A percentile compares a stretch with the other conserved stretches of the same genome.
Evolutionary conservation across 2,113 vertebrate genomes (phyloP).

Genomic region (Poicephalus meyeri): DNA sequence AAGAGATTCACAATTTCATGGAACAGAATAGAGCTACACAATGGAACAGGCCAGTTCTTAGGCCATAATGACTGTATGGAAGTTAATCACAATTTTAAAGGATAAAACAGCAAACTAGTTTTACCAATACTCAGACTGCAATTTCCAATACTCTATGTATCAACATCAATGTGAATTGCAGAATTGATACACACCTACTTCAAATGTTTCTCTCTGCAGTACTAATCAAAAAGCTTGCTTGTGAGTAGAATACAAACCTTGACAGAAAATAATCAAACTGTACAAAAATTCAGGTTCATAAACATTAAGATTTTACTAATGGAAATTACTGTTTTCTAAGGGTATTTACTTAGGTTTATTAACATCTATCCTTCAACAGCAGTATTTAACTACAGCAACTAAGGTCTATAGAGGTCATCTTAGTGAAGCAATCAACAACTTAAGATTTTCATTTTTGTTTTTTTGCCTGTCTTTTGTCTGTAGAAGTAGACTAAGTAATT

Average conservation of each 20-base stretch:
- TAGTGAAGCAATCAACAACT: not conserved
- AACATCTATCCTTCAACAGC: not conserved
- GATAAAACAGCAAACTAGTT: not conserved
- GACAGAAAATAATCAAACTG: not conserved
- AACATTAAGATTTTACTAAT: not conserved
- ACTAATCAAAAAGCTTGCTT: not conserved
- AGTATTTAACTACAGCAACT: not conserved
- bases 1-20: not conserved
- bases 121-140: not conserved
- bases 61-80: not conserved
- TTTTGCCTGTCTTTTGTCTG: not conserved
- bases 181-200: not conserved
- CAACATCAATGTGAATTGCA: not conserved
- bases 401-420: not conserved
- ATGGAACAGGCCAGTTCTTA: not conserved
- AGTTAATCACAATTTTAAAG: not conserved
- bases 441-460: not conserved
- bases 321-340: not conserved
- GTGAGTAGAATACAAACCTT: not conserved
- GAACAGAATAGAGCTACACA: not conserved
- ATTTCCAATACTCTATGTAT: not conserved
- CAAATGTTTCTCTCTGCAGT: not conserved
- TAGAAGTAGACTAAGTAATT: not conserved
- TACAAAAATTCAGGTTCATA: not conserved
- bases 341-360: not conserved